Percentiles rank a stretch among this genome's conserved stretches.
These are phyloP conservation scores for Oreocharis arfaki DNA, from an alignment of 2,113 vertebrate genomes.

Conservation along the genomic window DNA sequence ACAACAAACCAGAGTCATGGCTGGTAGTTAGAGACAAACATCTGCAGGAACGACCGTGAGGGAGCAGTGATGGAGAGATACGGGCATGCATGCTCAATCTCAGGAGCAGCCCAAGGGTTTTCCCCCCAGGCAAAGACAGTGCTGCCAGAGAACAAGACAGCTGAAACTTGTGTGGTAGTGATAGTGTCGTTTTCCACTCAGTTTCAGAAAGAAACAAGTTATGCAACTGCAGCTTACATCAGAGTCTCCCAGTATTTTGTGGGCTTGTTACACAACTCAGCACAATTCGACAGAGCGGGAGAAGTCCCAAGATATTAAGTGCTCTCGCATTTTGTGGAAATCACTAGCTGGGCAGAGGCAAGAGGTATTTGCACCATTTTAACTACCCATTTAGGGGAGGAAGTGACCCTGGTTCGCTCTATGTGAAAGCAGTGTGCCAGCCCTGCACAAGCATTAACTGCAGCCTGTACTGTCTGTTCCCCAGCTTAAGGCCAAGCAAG, in stretches of 20 bases:
- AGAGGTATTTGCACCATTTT: neutral
- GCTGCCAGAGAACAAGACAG: neutral
- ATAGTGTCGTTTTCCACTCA: rapidly evolving
- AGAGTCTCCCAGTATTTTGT: neutral
- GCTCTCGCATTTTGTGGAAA: neutral
- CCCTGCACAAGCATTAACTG: neutral
- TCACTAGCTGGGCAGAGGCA: neutral
- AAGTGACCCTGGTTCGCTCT: rapidly evolving
- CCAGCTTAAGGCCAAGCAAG: neutral
- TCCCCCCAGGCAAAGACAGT: neutral
- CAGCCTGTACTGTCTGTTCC: neutral
- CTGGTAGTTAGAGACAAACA: neutral
- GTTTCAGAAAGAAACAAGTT: neutral
- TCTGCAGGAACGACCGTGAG: neutral
- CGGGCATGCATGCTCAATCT: neutral
- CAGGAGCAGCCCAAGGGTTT: neutral
- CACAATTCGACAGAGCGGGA: neutral
- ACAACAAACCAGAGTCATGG: neutral
- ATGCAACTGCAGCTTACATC: rapidly evolving
- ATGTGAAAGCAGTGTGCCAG: neutral
- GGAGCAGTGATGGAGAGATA: neutral
- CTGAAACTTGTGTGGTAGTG: neutral
- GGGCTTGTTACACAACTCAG: neutral
- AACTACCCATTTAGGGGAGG: neutral
- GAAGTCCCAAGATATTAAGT: neutral